Conservation (phyloP, 1,140 invertebrate genomes). For the Hycleus phaleratus region DNA sequence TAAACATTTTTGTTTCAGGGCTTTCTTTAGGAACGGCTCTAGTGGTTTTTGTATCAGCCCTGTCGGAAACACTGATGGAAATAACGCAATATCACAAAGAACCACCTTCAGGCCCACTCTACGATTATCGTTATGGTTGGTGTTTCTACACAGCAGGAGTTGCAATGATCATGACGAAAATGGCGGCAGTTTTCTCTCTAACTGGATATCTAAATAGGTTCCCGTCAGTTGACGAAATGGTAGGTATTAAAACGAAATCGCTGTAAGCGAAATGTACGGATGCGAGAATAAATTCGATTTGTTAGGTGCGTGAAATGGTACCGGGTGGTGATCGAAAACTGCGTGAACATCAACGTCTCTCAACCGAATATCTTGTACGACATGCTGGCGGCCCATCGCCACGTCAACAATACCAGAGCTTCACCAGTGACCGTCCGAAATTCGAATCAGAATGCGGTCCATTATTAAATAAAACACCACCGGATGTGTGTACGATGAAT, state of each 20-base stretch:
- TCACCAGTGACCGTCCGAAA: constrained; percentile 27
- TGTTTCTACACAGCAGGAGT: constrained; percentile 60
- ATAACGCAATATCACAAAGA: constrained; percentile 39
- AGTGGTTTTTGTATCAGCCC: constrained; percentile 54
- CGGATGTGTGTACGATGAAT: constrained; percentile 39
- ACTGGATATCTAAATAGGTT: constrained; percentile 56
- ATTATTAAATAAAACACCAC: constrained; percentile 37
- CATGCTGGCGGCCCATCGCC: constrained; percentile 18
- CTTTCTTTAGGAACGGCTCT: constrained; percentile 54
- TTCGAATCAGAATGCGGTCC: constrained; percentile 37
- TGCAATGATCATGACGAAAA: constrained; percentile 57
- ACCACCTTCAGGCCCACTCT: constrained; percentile 34
- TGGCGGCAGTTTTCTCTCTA: constrained; percentile 56
- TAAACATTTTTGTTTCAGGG: constrained; percentile 44
- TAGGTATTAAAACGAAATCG: constrained; percentile 31
- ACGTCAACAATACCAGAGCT: constrained; percentile 20
- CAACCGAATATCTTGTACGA: constrained; percentile 34
- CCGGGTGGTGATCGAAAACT: constrained; percentile 54
- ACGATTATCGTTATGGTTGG: constrained; percentile 62
- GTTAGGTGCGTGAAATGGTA: constrained; percentile 54
- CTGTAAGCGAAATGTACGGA: not conserved
- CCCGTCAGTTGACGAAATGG: constrained; percentile 57
- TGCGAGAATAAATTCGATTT: not conserved
- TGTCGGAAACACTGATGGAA: constrained; percentile 53
- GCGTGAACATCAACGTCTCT: constrained; percentile 44